Evolutionary conservation across 1,140 invertebrate genomes (phyloP).

Genomic region (Heliconius hewitsoni): DNA sequence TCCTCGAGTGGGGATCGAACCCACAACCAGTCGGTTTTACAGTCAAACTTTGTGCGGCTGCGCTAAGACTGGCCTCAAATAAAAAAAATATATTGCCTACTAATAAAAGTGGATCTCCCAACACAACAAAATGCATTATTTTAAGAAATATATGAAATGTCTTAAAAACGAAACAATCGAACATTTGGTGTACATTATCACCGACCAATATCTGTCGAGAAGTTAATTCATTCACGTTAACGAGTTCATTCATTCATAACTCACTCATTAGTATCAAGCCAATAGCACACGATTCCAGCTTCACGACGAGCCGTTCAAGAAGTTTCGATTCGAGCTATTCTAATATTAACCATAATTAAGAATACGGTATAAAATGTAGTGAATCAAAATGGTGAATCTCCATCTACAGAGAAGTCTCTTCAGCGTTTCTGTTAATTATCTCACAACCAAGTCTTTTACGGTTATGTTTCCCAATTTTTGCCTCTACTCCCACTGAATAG

Average conservation of each 20-base stretch:
- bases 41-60: too few species aligned
- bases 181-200: constrained; percentile 19
- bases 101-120: too few species aligned
- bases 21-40: too few species aligned
- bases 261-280: constrained; percentile 23
- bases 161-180: not conserved
- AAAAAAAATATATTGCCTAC: too few species aligned
- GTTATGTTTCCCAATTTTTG: constrained; percentile 21
- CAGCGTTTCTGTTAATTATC: constrained; percentile 50
- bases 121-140: too few species aligned
- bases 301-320: constrained; percentile 2
- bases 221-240: constrained; percentile 27
- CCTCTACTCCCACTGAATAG: constrained; percentile 40
- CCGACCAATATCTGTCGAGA: constrained; percentile 13
- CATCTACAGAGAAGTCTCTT: constrained; percentile 32
- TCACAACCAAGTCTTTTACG: constrained; percentile 33
- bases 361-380: constrained; percentile 13
- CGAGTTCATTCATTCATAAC: constrained; percentile 29
- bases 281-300: constrained; percentile 26
- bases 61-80: too few species aligned
- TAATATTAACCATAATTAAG: constrained; percentile 9
- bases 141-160: too few species aligned
- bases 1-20: too few species aligned
- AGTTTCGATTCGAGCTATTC: constrained; percentile 17
- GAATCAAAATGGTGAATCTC: not conserved